Base-by-base conservation (phyloP, 2,888 invertebrate species). In the Calameuta filiformis region DNA sequence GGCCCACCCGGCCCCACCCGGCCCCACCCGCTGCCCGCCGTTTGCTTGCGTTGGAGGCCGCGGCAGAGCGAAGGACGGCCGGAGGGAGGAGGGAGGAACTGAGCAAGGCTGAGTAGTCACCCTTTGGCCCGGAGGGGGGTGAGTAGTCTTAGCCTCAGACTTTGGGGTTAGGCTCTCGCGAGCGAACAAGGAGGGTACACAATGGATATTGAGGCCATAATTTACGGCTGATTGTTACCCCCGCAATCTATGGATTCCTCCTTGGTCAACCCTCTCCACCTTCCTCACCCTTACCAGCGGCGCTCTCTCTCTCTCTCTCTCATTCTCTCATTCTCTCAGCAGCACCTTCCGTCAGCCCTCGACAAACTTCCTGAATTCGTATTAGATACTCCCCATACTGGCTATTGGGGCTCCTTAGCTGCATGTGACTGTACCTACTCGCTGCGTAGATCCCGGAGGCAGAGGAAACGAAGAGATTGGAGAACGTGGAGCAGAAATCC, bases 151-250 rank as follows among this genome's bases (percentile, higher is more conserved):
- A 89, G 90, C 87, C 90, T 87, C 83, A 89, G 90, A 90, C 89
- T 90, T 90, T 85, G 87, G 87, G 90, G 89, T 88, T 88, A 89
- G 90, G 87, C 87, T 88, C 85, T 85, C 82, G 85, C 82, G 84
- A 85, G 86, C 86, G 87, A 81, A 76, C 69, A 83, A 88, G 84
- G 85, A 88, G 88, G 88, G 88, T 90, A 91, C 90, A 91, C 91
- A 91, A 91, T 91, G 91, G 91, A 91, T 91, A 91, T 91, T 91
- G 91, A 91, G 89, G 90, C 91, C 90, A 91, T 91, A 91, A 91
- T 91, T 91, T 91, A 91, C 90, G 90, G 91, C 89, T 91, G 91
- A 91, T 91, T 91, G 91, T 91, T 91, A 90, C 88, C 88, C 85
- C 84, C 86, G 88, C 90, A 90, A 91, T 91, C 91, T 91, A 91